These are phyloP conservation scores for Syngnathus typhle DNA, from an alignment of 2,113 vertebrate species.

Conservation along the genomic window DNA sequence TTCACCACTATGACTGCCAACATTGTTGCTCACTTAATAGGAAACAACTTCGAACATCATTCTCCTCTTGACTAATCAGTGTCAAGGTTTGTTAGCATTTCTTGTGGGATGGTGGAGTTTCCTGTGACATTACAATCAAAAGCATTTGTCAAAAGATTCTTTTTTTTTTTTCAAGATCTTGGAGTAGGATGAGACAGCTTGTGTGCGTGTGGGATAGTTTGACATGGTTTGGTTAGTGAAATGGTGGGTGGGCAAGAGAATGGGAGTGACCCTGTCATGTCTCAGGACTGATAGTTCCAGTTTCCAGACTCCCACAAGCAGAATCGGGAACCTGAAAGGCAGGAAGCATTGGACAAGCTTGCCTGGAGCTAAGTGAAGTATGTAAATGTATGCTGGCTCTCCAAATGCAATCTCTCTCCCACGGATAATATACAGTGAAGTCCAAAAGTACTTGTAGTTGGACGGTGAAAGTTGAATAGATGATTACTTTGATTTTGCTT, in stretches of 20 bases:
- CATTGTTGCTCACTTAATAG: slow-evolving; percentile 32
- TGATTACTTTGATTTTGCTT: neutral
- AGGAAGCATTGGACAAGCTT: slow-evolving; percentile 5
- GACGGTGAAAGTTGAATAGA: neutral
- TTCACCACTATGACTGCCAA: slow-evolving; percentile 44
- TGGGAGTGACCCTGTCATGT: slow-evolving; percentile 32
- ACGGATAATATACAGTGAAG: neutral
- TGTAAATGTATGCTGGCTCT: slow-evolving; percentile 20
- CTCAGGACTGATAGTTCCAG: slow-evolving; percentile 52
- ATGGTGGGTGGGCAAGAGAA: slow-evolving; percentile 44
- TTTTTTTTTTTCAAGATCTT: slow-evolving; percentile 6
- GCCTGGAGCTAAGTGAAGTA: slow-evolving; percentile 24
- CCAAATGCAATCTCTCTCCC: neutral
- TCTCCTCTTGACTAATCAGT: slow-evolving; percentile 65
- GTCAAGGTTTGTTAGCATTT: slow-evolving; percentile 71
- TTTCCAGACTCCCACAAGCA: slow-evolving; percentile 49
- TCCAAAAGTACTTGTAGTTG: neutral
- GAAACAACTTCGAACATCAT: slow-evolving; percentile 54
- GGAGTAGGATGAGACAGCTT: slow-evolving; percentile 24
- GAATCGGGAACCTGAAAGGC: slow-evolving; percentile 36
- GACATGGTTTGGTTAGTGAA: slow-evolving; percentile 22
- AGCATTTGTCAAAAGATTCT: slow-evolving; percentile 67
- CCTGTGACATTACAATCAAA: slow-evolving; percentile 67
- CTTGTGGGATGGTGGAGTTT: slow-evolving; percentile 57
- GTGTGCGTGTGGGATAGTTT: slow-evolving; percentile 16